Base-by-base conservation (phyloP, 2,113 vertebrate genomes). In the Sclerurus mexicanus region DNA sequence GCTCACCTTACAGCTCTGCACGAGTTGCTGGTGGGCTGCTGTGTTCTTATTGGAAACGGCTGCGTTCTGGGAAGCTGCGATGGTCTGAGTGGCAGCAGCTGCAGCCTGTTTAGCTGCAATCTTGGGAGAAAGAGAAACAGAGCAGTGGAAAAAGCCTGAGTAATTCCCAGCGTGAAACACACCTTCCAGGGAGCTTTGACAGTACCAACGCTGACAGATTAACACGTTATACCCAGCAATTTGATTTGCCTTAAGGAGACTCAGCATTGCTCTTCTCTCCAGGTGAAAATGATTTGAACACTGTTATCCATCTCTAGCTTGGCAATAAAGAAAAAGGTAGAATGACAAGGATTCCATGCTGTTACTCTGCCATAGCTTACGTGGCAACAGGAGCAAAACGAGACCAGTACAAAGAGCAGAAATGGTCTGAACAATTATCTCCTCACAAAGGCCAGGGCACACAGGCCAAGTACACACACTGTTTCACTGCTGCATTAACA, bases 1-100 rank as follows among this genome's bases (percentile, higher is more conserved):
- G 67, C 75, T 97, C 98, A 99, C 99, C 99, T 99, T 99, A 96
- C 99, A 99, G 98, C 99, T 99, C 97, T 99, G 99, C 42, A 99
- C 99, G 71, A 99, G 98, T 71, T 99, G 99, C 94, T 99, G 99
- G 95, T 99, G 99, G 39, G 99, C 99, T 9, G 98, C 98, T 0
- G 99, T 98, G 95, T 99, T 99, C 98, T 99, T 99, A 94, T 99
- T 99, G 85, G 99, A 99, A 77, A 98, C 96, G 3, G 99, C 99
- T 28, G 99, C 99, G 17, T 99, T 99, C 97, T 99, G 99, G 33
- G 99, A 99, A 77, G 99, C 99, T 21, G 99, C 99, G 5, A 99
- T 99, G 75, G 99, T 99, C 97, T 99, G 99, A 3, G 99, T 99
- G 30, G 99, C 99, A 13, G 99, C 99, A 12, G 99, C 99, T 6